These are phyloP conservation scores for Oncorhynchus masou DNA, from an alignment of 2,113 vertebrate species.

Conservation along the genomic window DNA sequence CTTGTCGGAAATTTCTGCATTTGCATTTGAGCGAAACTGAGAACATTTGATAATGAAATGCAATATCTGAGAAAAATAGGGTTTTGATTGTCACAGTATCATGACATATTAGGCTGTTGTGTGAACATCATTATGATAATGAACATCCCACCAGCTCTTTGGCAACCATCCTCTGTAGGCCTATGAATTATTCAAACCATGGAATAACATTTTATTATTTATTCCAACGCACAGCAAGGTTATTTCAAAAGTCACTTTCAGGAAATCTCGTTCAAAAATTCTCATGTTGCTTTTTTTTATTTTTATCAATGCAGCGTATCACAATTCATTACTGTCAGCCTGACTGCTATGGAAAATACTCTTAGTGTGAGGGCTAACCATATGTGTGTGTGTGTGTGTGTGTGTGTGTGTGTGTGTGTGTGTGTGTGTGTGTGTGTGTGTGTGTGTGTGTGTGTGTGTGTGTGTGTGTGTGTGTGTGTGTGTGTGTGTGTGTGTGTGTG, in stretches of 20 bases:
- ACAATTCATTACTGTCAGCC: conserved; percentile 30
- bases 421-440: no score
- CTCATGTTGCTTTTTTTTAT: conserved; percentile 45
- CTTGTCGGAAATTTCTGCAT: neutral
- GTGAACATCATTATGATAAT: conserved; percentile 56
- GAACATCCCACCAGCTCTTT: conserved; percentile 33
- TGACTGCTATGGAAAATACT: conserved; percentile 49
- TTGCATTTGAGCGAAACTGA: conserved; percentile 23
- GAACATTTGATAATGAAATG: conserved; percentile 14
- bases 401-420: no score
- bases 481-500: no score
- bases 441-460: no score
- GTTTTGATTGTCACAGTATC: conserved; percentile 49
- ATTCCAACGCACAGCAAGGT: conserved; percentile 47
- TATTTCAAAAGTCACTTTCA: conserved; percentile 63
- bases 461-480: no score
- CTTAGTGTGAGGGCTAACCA: neutral
- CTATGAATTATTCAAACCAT: conserved; percentile 50
- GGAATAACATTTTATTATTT: conserved; percentile 58
- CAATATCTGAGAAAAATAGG: conserved; percentile 30
- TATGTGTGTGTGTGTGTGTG: neutral
- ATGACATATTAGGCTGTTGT: conserved; percentile 42
- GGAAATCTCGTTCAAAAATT: conserved; percentile 33
- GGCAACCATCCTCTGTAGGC: conserved; percentile 27
- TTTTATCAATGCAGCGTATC: conserved; percentile 45